These are phyloP conservation scores for Magallana angulata DNA, from an alignment of 1,140 invertebrate species.

Conservation along the genomic window DNA sequence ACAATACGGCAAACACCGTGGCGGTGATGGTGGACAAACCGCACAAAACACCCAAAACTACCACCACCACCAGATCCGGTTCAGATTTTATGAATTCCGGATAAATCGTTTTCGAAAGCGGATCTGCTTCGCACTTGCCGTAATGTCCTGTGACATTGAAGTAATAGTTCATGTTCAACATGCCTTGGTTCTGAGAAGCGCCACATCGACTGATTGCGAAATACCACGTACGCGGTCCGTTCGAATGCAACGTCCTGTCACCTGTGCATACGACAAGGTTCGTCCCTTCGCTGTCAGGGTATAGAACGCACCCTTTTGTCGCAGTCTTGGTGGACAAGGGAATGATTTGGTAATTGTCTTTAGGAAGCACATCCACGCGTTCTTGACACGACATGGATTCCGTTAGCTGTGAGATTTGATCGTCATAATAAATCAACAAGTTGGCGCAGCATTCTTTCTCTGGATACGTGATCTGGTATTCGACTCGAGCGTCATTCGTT, in stretches of 20 bases:
- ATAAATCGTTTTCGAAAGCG: conserved; percentile 67
- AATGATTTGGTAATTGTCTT: conserved; percentile 73
- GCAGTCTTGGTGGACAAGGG: conserved; percentile 66
- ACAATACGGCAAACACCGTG: conserved; percentile 71
- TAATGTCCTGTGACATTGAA: conserved; percentile 76
- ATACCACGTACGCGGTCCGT: conserved; percentile 72
- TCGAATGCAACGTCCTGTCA: conserved; percentile 73
- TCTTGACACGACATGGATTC: conserved; percentile 73
- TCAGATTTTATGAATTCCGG: conserved; percentile 59
- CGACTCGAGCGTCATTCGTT: conserved; percentile 69
- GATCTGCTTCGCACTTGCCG: conserved; percentile 74
- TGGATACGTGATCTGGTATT: conserved; percentile 75
- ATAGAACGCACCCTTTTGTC: conserved; percentile 69
- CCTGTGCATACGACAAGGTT: conserved; percentile 71
- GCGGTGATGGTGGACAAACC: conserved; percentile 71
- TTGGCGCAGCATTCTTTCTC: conserved; percentile 72
- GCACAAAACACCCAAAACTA: conserved; percentile 71
- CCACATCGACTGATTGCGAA: conserved; percentile 71
- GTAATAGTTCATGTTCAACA: conserved; percentile 71
- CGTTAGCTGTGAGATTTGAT: conserved; percentile 68
- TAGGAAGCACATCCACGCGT: conserved; percentile 66
- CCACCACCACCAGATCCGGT: conserved; percentile 55
- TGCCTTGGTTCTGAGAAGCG: conserved; percentile 39
- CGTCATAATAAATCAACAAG: conserved; percentile 75
- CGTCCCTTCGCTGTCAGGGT: conserved; percentile 62